Percentiles rank a stretch among this genome's conserved stretches.
Conservation (phyloP, 2,113 vertebrate species). For the Antechinus flavipes region DNA sequence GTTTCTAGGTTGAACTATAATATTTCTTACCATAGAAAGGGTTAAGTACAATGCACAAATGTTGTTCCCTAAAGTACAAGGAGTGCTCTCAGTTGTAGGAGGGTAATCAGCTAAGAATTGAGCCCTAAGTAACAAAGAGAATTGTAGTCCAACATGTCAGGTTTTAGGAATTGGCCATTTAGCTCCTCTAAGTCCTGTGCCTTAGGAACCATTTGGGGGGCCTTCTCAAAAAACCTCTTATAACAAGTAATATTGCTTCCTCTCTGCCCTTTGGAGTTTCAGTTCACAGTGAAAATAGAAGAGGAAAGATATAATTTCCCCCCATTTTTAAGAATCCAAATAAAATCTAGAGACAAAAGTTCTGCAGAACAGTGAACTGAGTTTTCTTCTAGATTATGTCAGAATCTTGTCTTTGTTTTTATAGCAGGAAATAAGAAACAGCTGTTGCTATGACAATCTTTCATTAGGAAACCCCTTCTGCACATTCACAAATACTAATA, state of each 20-base stretch:
- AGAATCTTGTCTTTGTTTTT: slow-evolving; percentile 38
- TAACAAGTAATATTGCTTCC: not conserved
- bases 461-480: slow-evolving; percentile 57
- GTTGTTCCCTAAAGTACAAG: not conserved
- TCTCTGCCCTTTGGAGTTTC: not conserved
- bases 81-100: not conserved
- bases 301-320: not conserved
- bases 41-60: not conserved
- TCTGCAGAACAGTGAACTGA: slow-evolving; percentile 38
- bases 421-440: slow-evolving; percentile 61
- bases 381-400: slow-evolving; percentile 54
- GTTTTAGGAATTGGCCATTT: not conserved
- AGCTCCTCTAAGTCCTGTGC: not conserved
- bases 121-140: slow-evolving; percentile 9
- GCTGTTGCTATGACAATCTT: slow-evolving; percentile 81
- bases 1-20: not conserved
- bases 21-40: not conserved
- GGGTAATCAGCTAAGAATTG: slow-evolving; percentile 8
- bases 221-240: not conserved
- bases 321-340: not conserved
- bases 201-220: not conserved
- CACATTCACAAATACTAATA: slow-evolving; percentile 2
- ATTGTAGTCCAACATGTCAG: not conserved
- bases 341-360: slow-evolving; percentile 43
- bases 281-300: slow-evolving; percentile 45